phyloP scores from a whole-genome alignment of 2,113 vertebrate genomes.

The Daphoenositta chrysoptera region DNA sequence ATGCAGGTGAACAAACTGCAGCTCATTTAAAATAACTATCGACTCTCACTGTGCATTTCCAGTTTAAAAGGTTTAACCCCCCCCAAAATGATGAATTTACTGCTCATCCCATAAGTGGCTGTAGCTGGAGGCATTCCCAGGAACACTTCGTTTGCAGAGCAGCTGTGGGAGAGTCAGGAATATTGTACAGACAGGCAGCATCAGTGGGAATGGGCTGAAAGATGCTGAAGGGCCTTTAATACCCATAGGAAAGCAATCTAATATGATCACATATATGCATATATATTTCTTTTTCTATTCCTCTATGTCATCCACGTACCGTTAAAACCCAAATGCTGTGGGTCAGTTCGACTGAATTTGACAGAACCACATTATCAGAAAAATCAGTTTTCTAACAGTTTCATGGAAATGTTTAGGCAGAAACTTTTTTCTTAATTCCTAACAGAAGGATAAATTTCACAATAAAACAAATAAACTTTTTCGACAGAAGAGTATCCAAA shows the following conservation, averaged over 20 bases:
- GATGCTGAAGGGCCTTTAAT: not conserved
- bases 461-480: not conserved
- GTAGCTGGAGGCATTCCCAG: not conserved
- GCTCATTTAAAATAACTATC: not conserved
- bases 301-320: not conserved
- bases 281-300: not conserved
- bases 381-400: not conserved
- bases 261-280: not conserved
- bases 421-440: not conserved
- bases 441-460: not conserved
- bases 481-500: not conserved
- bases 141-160: not conserved
- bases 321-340: not conserved
- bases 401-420: fast-evolving
- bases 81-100: not conserved
- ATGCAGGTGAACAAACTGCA: not conserved
- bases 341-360: not conserved
- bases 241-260: not conserved
- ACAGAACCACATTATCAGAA: fast-evolving
- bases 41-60: not conserved
- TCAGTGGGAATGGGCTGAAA: not conserved
- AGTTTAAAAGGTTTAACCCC: not conserved
- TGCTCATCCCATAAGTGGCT: not conserved
- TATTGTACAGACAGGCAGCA: not conserved
- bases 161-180: not conserved